Evolutionary conservation across 2,797 vertebrate species (phyloP).

Genomic region (Phaenicophaeus curvirostris): DNA sequence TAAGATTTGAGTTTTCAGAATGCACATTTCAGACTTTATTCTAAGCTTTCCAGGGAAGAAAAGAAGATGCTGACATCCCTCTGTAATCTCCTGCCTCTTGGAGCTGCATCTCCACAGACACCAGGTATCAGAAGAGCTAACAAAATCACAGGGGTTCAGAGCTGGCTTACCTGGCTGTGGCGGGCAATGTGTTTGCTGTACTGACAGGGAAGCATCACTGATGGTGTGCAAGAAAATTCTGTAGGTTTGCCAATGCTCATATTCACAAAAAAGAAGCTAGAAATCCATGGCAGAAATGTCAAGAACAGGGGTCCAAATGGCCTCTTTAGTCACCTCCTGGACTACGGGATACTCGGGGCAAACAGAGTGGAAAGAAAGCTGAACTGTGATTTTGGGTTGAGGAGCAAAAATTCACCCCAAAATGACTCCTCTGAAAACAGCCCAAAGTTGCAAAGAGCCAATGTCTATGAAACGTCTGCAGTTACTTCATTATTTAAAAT

Average conservation of each 20-base stretch:
- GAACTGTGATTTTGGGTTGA: neutral
- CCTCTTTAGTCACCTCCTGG: neutral
- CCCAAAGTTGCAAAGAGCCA: neutral
- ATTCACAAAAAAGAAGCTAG: neutral
- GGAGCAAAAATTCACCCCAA: neutral
- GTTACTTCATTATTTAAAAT: neutral
- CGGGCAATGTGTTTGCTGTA: fast-evolving
- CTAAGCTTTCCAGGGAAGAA: neutral
- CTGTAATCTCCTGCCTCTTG: neutral
- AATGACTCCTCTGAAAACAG: neutral
- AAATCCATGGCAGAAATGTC: neutral
- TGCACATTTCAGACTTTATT: neutral
- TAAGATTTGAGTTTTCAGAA: neutral
- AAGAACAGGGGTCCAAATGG: neutral
- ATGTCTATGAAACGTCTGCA: neutral
- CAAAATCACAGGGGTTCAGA: neutral
- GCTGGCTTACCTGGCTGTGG: neutral
- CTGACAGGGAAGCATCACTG: neutral
- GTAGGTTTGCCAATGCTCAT: neutral
- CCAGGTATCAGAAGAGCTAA: neutral
- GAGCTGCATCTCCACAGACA: neutral
- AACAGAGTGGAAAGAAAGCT: neutral
- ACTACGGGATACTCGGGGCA: neutral
- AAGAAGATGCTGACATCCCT: neutral
- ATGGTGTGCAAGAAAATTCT: neutral